A percentile compares a stretch with the other conserved stretches of the same genome.
Conservation (phyloP, 2,797 vertebrate genomes). For the Gymnoscopelus braueri region DNA sequence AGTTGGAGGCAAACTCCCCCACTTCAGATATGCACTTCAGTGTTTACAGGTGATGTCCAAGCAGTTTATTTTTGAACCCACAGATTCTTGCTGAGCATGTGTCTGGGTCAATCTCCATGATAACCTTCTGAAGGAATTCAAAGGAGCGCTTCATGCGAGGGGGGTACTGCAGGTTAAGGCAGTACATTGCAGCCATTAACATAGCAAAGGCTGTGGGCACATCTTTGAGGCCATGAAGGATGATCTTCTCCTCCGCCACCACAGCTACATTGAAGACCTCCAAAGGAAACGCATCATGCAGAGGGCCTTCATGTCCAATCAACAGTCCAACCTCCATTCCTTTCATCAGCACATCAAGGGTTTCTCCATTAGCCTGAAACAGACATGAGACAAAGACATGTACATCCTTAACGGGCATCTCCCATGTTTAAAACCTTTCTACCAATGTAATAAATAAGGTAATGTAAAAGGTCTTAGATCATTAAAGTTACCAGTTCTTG, state of each 20-base stretch:
- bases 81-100: neutral
- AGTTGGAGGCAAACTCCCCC: too few species aligned
- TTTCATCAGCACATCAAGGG: slow-evolving; percentile 5
- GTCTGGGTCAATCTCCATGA: slow-evolving; percentile 3
- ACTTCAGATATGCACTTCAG: too few species aligned
- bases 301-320: neutral
- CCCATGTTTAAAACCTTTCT: neutral
- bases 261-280: neutral
- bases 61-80: slow-evolving; percentile 5
- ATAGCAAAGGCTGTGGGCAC: too few species aligned
- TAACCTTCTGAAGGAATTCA: slow-evolving; percentile 15
- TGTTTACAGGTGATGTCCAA: too few species aligned
- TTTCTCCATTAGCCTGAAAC: slow-evolving; percentile 3
- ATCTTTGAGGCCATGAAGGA: too few species aligned
- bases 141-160: slow-evolving; percentile 1
- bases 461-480: neutral
- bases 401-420: neutral
- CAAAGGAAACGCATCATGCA: neutral
- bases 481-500: too few species aligned
- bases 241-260: too few species aligned
- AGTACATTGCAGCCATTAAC: too few species aligned
- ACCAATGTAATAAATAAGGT: neutral
- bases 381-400: neutral
- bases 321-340: slow-evolving; percentile 8
- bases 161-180: too few species aligned